Conservation (phyloP, 2,797 vertebrate genomes). For the Sebastes dallii region DNA sequence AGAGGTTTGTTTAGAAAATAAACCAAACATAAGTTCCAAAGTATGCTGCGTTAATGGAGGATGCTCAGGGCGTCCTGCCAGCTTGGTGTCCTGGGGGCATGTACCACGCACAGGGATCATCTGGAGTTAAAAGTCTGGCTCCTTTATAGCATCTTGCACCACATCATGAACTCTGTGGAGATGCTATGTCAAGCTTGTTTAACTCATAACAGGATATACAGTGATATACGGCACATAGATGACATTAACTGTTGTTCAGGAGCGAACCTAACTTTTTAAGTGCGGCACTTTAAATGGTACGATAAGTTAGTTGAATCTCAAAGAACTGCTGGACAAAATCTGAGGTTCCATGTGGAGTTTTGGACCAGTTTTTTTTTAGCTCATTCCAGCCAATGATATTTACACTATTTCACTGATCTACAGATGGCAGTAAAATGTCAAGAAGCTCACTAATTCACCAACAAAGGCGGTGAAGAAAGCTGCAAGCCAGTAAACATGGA, state of each 20-base stretch:
- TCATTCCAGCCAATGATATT: neutral
- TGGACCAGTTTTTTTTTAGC: neutral
- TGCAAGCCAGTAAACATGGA: neutral
- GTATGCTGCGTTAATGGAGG: constrained; percentile 9
- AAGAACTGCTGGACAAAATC: neutral
- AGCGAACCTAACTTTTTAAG: neutral
- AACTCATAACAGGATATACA: neutral
- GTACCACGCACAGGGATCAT: constrained; percentile 2
- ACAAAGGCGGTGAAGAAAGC: neutral
- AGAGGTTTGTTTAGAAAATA: constrained; percentile 41
- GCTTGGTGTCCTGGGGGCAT: constrained; percentile 13
- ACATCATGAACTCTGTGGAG: constrained; percentile 2
- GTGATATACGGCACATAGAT: neutral
- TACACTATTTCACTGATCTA: neutral
- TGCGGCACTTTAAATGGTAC: neutral
- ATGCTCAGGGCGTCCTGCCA: neutral
- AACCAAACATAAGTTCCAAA: constrained; percentile 31
- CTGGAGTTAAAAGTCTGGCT: constrained; percentile 11
- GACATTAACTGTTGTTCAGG: neutral
- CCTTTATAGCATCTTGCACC: neutral
- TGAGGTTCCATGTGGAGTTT: neutral
- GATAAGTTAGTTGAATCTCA: neutral
- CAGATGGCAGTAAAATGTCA: neutral
- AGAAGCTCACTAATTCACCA: neutral
- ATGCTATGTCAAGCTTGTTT: neutral